Conservation (phyloP, 2,888 invertebrate species). For the Acutogordius australiensis region DNA sequence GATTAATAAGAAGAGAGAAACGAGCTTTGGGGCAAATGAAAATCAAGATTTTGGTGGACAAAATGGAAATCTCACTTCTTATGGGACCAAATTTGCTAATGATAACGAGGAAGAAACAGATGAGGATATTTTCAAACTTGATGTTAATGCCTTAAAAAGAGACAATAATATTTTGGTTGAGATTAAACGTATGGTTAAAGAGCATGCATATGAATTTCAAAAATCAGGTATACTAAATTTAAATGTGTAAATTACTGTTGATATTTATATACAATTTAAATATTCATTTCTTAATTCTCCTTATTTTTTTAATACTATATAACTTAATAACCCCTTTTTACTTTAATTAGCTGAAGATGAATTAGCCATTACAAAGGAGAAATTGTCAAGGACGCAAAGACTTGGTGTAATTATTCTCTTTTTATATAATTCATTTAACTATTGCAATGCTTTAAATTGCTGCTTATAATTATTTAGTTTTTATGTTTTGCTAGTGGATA, state of each 20-base stretch:
- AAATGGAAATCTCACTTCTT: conserved; percentile 16
- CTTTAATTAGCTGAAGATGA: background rate
- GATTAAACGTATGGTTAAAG: background rate
- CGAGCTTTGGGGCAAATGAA: no score
- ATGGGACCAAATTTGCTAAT: conserved; percentile 28
- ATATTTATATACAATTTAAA: no score
- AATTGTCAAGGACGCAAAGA: conserved; percentile 3
- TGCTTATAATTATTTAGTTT: no score
- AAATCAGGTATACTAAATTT: background rate
- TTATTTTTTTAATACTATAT: no score
- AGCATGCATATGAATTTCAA: background rate
- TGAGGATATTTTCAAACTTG: conserved; percentile 42
- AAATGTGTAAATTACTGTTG: no score
- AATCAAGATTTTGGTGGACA: no score
- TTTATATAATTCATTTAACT: background rate
- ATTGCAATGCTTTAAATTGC: no score
- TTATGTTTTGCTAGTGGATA: no score
- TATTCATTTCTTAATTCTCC: no score
- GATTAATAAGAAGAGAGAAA: conserved; percentile 20
- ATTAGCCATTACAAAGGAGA: background rate
- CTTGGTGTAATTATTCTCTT: background rate
- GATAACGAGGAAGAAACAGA: conserved; percentile 43
- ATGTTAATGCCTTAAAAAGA: conserved; percentile 38
- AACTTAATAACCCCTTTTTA: no score
- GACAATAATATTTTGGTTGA: background rate